These are phyloP conservation scores for Lathronympha strigana DNA, from an alignment of 2,888 invertebrate genomes.

Conservation along the genomic window DNA sequence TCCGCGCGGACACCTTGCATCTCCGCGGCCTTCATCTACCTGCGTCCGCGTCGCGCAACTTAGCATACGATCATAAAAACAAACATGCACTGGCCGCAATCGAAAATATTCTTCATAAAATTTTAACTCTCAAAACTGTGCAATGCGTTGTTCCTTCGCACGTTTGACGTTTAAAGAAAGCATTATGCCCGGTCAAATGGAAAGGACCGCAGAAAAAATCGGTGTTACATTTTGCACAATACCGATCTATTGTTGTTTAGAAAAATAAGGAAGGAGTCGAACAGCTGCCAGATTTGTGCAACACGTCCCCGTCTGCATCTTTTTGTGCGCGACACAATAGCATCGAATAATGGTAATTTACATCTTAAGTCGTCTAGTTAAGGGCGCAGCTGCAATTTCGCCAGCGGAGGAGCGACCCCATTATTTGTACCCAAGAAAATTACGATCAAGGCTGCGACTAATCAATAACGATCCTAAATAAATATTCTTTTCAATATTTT, in stretches of 20 bases:
- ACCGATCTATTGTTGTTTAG: constrained; percentile 69
- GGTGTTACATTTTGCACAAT: constrained; percentile 82
- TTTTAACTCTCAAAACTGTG: background rate
- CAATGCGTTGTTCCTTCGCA: constrained; percentile 29
- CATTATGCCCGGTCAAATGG: constrained; percentile 50
- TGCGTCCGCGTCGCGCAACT: constrained; percentile 30
- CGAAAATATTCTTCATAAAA: constrained; percentile 5
- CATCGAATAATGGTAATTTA: constrained; percentile 80
- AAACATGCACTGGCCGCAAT: constrained; percentile 22
- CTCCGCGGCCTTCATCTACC: constrained; percentile 57
- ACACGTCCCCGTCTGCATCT: constrained; percentile 80
- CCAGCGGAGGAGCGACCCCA: constrained; percentile 59
- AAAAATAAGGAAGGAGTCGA: constrained; percentile 71
- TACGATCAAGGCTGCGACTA: constrained; percentile 58
- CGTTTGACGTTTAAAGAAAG: constrained; percentile 43
- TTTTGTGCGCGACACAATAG: constrained; percentile 74
- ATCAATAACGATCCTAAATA: constrained; percentile 59
- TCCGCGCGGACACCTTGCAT: constrained; percentile 72
- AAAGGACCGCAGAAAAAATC: constrained; percentile 64
- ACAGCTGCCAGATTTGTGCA: constrained; percentile 83
- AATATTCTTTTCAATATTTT: constrained; percentile 36
- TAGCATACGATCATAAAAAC: constrained; percentile 36
- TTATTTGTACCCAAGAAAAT: constrained; percentile 58
- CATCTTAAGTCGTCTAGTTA: constrained; percentile 81
- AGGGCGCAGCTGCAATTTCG: constrained; percentile 80